phyloP scores from a whole-genome alignment of 2,113 vertebrate species.

The Monarcha castaneiventris region DNA sequence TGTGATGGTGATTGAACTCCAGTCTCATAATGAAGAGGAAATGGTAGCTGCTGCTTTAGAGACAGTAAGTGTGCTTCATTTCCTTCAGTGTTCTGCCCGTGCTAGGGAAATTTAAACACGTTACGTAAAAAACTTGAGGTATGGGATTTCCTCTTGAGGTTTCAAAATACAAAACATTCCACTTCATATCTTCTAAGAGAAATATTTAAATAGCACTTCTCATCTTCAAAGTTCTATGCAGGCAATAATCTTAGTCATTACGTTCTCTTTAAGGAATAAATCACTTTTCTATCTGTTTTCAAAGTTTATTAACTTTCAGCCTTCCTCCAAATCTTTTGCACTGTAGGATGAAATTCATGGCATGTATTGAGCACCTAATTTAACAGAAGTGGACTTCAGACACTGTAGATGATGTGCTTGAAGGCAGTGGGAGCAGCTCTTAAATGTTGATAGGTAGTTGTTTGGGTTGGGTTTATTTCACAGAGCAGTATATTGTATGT shows the following conservation, averaged over 20 bases:
- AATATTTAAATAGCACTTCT: neutral
- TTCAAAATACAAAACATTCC: slow-evolving; percentile 16
- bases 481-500: neutral
- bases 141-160: slow-evolving; percentile 49
- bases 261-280: neutral
- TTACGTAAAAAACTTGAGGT: neutral
- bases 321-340: neutral
- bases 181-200: neutral
- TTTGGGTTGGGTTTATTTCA: neutral
- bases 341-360: neutral
- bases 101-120: neutral
- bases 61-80: slow-evolving; percentile 75
- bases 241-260: neutral
- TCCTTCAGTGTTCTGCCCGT: neutral
- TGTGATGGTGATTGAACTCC: slow-evolving; percentile 97
- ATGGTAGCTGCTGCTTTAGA: slow-evolving; percentile 95
- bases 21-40: slow-evolving; percentile 97
- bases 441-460: neutral
- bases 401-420: neutral
- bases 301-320: neutral
- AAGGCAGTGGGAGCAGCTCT: neutral
- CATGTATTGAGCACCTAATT: neutral
- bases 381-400: neutral
- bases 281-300: neutral
- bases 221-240: neutral